Base-by-base conservation (phyloP, 2,113 vertebrate species). In the Perca flavescens region DNA sequence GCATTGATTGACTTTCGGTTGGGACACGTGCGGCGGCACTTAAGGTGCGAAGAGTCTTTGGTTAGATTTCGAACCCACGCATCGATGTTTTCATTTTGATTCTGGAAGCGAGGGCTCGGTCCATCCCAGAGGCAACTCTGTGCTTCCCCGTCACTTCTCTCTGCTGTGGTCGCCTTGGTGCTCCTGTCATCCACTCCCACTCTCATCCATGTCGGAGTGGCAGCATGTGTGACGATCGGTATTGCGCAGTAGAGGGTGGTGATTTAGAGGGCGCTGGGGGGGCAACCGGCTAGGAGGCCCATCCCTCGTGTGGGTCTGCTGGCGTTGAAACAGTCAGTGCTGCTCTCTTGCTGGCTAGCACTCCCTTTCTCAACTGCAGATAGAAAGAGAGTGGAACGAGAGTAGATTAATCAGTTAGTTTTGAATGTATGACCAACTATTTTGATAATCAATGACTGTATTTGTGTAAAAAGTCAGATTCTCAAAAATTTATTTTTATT, bases 281-380 rank as follows among this genome's bases (percentile, higher is more conserved):
- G 69, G 53, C 3, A 21, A 14, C 12, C 81, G 92, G 91, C 92
- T 94, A 95, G 88, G 90, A 95, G 58, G 89, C 93, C 72, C 94
- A 95, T 87, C 69, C 65, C 79, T 92, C 28, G 91, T 0, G 93
- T 92, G 86, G 94, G 88, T 40, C 53, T 15, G 58, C 34, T n/a
- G 12, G 61, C 9, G 52, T 6, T 53, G 49, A 68, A 69, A 36
- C 31, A 36, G 70, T 66, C 69, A 46, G 73, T 81, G 57, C 14
- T 31, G 50, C 88, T 79, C 19, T 25, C n/a, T 15, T 17, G 64
- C 6, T 16, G 79, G 28, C 68, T n/a, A 25, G 81, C 76, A 52
- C 43, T 86, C n/a, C 49, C 31, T 52, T 66, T 83, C 61, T 80
- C 53, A 62, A 21, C 92, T 93, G 89, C 46, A 34, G 69, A 85